Base-by-base conservation (phyloP, 2,113 vertebrate genomes). In the Baryphthengus martii region DNA sequence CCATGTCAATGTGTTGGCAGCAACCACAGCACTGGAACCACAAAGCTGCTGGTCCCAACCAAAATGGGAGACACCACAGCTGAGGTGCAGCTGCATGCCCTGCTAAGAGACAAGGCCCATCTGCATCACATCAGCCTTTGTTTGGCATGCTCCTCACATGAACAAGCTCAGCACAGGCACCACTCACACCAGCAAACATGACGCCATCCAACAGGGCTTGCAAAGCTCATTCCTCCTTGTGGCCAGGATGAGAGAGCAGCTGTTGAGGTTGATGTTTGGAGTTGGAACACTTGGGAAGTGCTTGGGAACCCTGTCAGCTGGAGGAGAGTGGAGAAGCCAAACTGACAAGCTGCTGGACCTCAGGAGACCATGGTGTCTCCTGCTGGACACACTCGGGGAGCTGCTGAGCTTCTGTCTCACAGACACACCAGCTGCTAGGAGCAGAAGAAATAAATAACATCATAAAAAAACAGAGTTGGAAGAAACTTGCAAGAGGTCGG, bases 151-250 rank as follows among this genome's bases (percentile, higher is more conserved):
- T 85, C 29, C 44, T 75, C 50, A 28, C 17, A 37, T 9, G 33
- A 68, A 63, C 7, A 42, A n/a, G 35, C 52, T 40, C 52, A 23
- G 33, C 8, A 52, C 14, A 26, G 37, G 37, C 80, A 75, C 44
- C 13, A 13, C 40, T 50, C n/a, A 17, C 33, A 56, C 39, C 55
- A 63, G 42, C 33, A 68, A 63, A 58, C 7, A 3, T 40, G 37
- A 56, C 0, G 1, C 19, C 44, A 59, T 37, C 44, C 29, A 33
- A 20, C 0, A 1, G 47, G n/a, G 9, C 29, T 49, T 74, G 29
- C 35, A 35, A 39, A 62, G 23, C 31, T 40, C 14, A 21, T 29
- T 74, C 10, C 61, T 65, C 26, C 33, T 52, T 18, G 44, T 39
- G 37, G 44, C 7, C 24, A 28, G 52, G 47, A 33, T 52, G 61